A percentile compares a stretch with the other conserved stretches of the same genome.
These are phyloP conservation scores for Rhinoraja longicauda DNA, from an alignment of 2,797 vertebrate species.

Conservation along the genomic window DNA sequence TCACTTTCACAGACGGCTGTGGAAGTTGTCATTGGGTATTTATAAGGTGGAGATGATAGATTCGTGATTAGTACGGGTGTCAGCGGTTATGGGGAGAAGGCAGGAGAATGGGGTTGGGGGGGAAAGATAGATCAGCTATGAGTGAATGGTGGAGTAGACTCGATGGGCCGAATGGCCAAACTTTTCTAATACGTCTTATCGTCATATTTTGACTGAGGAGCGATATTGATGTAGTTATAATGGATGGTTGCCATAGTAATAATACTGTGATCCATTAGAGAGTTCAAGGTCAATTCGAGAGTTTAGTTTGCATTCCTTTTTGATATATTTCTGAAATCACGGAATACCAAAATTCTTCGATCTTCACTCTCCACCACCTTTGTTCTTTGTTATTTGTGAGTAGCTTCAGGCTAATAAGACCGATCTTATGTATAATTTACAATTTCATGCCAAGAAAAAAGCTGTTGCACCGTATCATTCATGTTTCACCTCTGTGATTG, in stretches of 20 bases:
- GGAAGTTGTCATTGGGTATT: no score
- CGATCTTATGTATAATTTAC: constrained; percentile 80
- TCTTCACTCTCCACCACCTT: not conserved
- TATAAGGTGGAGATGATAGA: no score
- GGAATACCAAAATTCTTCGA: not conserved
- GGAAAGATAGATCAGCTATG: no score
- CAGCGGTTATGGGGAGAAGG: no score
- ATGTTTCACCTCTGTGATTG: constrained; percentile 94
- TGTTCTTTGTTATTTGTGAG: not conserved
- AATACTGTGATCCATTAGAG: constrained; percentile 49
- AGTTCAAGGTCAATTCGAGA: constrained; percentile 51
- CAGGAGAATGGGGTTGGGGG: constrained; percentile 43
- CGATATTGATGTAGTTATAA: constrained; percentile 42
- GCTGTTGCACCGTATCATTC: constrained; percentile 84
- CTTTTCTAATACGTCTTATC: no score
- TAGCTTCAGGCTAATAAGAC: constrained; percentile 66
- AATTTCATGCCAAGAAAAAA: constrained; percentile 75
- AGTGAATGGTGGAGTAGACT: no score
- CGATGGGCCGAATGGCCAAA: no score
- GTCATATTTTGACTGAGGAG: no score
- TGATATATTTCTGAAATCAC: not conserved
- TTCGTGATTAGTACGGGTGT: no score
- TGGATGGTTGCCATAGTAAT: constrained; percentile 53
- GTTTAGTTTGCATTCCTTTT: constrained; percentile 49
- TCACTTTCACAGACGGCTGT: no score